Base-by-base conservation (phyloP, 2,797 vertebrate species). In the Falco naumanni region DNA sequence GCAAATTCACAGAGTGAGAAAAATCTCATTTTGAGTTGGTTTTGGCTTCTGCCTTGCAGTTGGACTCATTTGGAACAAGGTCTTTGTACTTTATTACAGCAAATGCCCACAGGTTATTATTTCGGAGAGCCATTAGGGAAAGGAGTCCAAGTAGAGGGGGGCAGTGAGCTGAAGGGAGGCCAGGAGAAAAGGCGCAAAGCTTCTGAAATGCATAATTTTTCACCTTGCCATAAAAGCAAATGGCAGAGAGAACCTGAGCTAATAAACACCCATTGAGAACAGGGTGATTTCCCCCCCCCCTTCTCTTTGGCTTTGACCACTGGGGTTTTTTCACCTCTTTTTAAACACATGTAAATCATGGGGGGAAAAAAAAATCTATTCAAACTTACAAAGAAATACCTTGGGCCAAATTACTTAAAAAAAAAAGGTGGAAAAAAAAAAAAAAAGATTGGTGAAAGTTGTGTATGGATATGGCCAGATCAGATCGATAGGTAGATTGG, bases 141-240 rank as follows among this genome's bases (percentile, higher is more conserved):
- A 83, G 60, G 39, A 91, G 72, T 68, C 68, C 20, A 11, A 83
- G 69, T 2, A 45, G 11, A 76, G 78, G 83, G 82, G 56, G 65
- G 68, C 57, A 69, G 51, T 28, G 37, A 66, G 84, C 33, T 85
- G 80, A 81, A 84, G n/a, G 28, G 31, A 56, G 22, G 54, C 6
- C 56, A 77, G 84, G 4, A 89, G 65, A 41, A 78, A 84, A 84
- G 29, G 60, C 3, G 1, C 65, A 78, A 95, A 84, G 75, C 87
- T 94, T 64, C 89, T 90, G 75, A 95, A 95, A 92, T 70, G 65
- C 90, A 74, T 84, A 20, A 2, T 65, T 90, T 92, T 81, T 54
- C 65, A 90, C 60, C 83, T 90, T 71, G 41, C 70, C 75, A 78
- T 90, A 87, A 95, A 95, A 95, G 74, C n/a, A 77, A 90, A 92